Percentiles rank a stretch among this genome's conserved stretches.
These are phyloP conservation scores for Catotricha subobsoleta DNA, from an alignment of 2,888 invertebrate genomes.

Conservation along the genomic window DNA sequence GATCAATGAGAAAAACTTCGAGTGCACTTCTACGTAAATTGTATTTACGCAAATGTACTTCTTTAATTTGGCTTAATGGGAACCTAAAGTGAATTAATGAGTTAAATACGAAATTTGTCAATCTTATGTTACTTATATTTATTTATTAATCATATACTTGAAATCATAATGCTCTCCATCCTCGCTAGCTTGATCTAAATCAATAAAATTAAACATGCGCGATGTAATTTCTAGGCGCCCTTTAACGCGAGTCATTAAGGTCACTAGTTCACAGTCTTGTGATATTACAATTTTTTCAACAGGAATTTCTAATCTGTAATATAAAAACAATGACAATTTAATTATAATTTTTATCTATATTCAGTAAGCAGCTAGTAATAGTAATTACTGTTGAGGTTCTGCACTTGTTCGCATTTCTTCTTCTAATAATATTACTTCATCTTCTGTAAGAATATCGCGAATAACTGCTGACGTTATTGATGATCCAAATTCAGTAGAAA, in stretches of 20 bases:
- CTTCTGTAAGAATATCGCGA: slow-evolving; percentile 28
- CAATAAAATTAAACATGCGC: slow-evolving; percentile 38
- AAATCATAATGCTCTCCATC: slow-evolving; percentile 33
- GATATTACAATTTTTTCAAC: slow-evolving; percentile 39
- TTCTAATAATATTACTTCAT: slow-evolving; percentile 29
- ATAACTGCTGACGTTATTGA: slow-evolving; percentile 30
- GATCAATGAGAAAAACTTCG: slow-evolving; percentile 44
- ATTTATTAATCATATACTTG: slow-evolving; percentile 17
- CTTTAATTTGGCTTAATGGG: slow-evolving; percentile 36
- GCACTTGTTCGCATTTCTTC: slow-evolving; percentile 31
- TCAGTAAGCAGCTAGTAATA: neutral
- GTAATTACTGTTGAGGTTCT: slow-evolving; percentile 25
- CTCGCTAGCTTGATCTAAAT: slow-evolving; percentile 34
- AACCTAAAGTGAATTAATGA: no score
- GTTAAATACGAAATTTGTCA: no score
- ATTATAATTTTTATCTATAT: neutral
- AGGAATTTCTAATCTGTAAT: slow-evolving; percentile 23
- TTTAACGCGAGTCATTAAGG: slow-evolving; percentile 38
- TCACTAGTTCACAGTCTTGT: slow-evolving; percentile 43
- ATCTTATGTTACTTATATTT: neutral
- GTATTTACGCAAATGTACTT: slow-evolving; percentile 44
- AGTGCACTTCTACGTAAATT: slow-evolving; percentile 44
- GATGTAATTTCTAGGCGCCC: slow-evolving; percentile 43
- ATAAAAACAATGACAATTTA: neutral
- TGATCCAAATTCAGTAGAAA: slow-evolving; percentile 26